Conservation (phyloP, 2,888 invertebrate species). For the Hydriomena furcata region DNA sequence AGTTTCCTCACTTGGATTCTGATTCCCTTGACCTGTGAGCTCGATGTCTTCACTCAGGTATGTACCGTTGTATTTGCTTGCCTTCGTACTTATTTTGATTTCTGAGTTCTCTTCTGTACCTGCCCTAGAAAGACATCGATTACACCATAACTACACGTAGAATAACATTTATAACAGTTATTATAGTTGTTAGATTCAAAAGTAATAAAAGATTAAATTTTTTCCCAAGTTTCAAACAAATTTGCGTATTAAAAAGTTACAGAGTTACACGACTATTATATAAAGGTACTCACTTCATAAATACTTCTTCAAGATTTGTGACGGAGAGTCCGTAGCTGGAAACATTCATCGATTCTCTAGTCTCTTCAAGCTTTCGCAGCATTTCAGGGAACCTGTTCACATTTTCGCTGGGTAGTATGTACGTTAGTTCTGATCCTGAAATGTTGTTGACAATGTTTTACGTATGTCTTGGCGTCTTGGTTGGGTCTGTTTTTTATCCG, state of each 20-base stretch:
- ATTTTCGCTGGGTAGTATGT: constrained; percentile 86
- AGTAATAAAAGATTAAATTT: too few species aligned
- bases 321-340: constrained; percentile 93
- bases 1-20: constrained; percentile 38
- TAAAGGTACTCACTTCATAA: constrained; percentile 88
- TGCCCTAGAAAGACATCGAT: constrained; percentile 45
- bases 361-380: constrained; percentile 86
- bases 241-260: too few species aligned
- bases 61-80: constrained; percentile 28
- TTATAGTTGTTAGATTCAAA: too few species aligned
- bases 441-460: constrained; percentile 2
- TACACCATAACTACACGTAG: background rate
- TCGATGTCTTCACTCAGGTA: constrained; percentile 47
- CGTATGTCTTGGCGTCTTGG: too few species aligned
- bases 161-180: too few species aligned
- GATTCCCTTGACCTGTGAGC: constrained; percentile 47
- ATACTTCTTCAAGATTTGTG: constrained; percentile 96
- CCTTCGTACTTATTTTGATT: constrained; percentile 37
- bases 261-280: too few species aligned
- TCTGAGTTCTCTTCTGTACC: constrained; percentile 62
- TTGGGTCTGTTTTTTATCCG: too few species aligned
- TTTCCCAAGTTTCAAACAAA: too few species aligned
- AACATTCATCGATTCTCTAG: constrained; percentile 84
- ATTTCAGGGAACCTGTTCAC: constrained; percentile 86
- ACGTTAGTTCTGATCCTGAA: constrained; percentile 88